Base-by-base conservation (phyloP, 2,888 invertebrate species). In the Drosophila kambysellisi region DNA sequence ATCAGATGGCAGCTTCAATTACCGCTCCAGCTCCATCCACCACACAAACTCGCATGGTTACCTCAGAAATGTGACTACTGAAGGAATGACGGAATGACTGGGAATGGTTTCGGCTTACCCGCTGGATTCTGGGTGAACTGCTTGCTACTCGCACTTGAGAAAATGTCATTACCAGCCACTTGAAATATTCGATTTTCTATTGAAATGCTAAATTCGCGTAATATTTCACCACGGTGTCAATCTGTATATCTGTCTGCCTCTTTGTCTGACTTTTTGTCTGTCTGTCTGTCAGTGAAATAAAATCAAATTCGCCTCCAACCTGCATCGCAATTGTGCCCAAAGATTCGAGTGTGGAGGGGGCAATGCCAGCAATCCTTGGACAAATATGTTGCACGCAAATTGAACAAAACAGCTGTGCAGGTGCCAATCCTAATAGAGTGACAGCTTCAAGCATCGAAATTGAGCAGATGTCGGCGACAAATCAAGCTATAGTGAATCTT, bases 151-250 rank as follows among this genome's bases (percentile, higher is more conserved):
- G 50, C 51, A 78, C 76, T 77, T 85, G 82, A 71, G 78, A 72
- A 84, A 87, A 87, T 89, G 89, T 87, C 89, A 89, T 89, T 87
- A 87, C 87, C 89, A 89, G 83, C 79, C 78, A 81, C 87, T 83
- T 88, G 84, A 86, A 88, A 86, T 86, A 78, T 86, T 88, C 87
- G 83, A 86, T 88, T 82, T 88, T 76, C 87, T 74, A 86, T 89
- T 89, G 84, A 89, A 84, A 89, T 86, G 85, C 89, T 87, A 86
- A 86, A 89, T 84, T 89, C 72, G 77, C 75, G 79, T 70, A 89
- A 89, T 89, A 87, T 87, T 81, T 86, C 85, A 86, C 64, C 66
- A 72, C 33, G 15, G 15, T 46, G 46, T 25, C 46, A 25, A 46
- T 46, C 46, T 46, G 46, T 15, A 20, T 20, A 15, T 59, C 51